phyloP scores from a whole-genome alignment of 1,140 invertebrate species.

The fruit fly (Drosophila melanogaster) region Release_6_plus_ISO1_MT NC_004354.4:17898001-17898500 shows the following conservation, averaged over 20 bases:
- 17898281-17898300: conserved; percentile 96
- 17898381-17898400: conserved; percentile 96
- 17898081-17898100: too few species aligned
- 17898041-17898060: conserved; percentile 95
- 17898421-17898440: conserved; percentile 86
- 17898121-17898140: neutral
- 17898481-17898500: conserved; percentile 45
- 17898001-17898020: conserved; percentile 97
- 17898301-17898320: conserved; percentile 90
- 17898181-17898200: conserved; percentile 98
- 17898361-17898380: conserved; percentile 94
- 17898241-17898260: conserved; percentile 85
- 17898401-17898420: conserved; percentile 94
- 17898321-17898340: conserved; percentile 92
- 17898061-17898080: conserved; percentile 86
- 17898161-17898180: conserved; percentile 90
- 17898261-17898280: conserved; percentile 94
- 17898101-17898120: too few species aligned
- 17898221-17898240: conserved; percentile 91
- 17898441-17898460: conserved; percentile 20
- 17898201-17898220: conserved; percentile 91
- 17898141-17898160: conserved; percentile 67
- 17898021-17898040: conserved; percentile 98
- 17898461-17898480: neutral
- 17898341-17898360: conserved; percentile 96